A percentile compares a stretch with the other conserved stretches of the same genome.
phyloP scores from a whole-genome alignment of 1,140 invertebrate genomes.

The Atta cephalotes region DNA sequence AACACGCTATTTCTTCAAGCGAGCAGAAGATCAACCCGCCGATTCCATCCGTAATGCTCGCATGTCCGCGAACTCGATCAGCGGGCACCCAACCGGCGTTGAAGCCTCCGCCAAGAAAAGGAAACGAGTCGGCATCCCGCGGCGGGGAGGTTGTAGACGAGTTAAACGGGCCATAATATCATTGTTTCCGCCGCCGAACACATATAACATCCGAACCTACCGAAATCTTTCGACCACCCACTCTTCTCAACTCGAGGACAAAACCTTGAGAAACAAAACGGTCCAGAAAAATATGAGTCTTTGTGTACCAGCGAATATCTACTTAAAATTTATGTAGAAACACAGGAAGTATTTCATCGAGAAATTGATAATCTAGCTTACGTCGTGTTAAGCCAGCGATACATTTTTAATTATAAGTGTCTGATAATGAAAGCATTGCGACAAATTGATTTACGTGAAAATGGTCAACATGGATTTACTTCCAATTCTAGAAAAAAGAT shows the following conservation, averaged over 20 bases:
- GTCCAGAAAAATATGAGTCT: slow-evolving; percentile 59
- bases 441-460: not conserved
- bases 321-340: not conserved
- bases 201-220: slow-evolving; percentile 70
- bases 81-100: slow-evolving; percentile 4
- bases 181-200: slow-evolving; percentile 80
- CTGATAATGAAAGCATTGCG: not conserved
- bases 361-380: not conserved
- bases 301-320: slow-evolving; percentile 6
- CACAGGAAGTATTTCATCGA: not conserved
- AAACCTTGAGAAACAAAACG: slow-evolving; percentile 67
- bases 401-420: not conserved
- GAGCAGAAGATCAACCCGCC: slow-evolving; percentile 61
- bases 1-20: slow-evolving; percentile 74
- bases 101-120: slow-evolving; percentile 49
- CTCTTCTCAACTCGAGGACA: slow-evolving; percentile 30
- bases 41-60: slow-evolving; percentile 70
- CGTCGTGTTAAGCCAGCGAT: not conserved
- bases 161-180: slow-evolving; percentile 80
- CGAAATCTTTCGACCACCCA: slow-evolving; percentile 40
- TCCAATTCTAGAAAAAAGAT: not conserved
- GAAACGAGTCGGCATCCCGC: slow-evolving; percentile 29
- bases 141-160: slow-evolving; percentile 43
- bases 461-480: not conserved
- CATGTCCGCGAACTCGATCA: slow-evolving; percentile 37